Conservation (phyloP, 2,797 vertebrate genomes). For the Tachyglossus aculeatus region DNA sequence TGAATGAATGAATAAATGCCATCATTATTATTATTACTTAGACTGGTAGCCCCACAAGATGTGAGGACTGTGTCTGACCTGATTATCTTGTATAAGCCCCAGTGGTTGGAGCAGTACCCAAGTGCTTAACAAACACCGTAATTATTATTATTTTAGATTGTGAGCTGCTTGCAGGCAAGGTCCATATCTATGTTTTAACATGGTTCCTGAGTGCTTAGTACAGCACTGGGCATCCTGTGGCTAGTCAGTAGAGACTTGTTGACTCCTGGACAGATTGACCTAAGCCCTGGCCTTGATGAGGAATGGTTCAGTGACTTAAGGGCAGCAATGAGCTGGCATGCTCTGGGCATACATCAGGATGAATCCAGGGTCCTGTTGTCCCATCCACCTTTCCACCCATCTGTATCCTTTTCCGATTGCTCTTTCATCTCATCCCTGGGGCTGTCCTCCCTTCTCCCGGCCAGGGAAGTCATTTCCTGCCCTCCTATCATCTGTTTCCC, state of each 20-base stretch:
- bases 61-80: no score
- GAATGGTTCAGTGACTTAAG: no score
- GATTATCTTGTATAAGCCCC: no score
- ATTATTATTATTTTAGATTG: no score
- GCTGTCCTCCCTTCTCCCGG: constrained; percentile 20
- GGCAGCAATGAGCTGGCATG: not conserved
- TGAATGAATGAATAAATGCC: no score
- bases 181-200: not conserved
- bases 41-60: not conserved
- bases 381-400: not conserved
- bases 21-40: no score
- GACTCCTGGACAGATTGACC: not conserved
- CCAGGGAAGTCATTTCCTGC: constrained; percentile 65
- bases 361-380: not conserved
- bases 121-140: no score
- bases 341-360: not conserved
- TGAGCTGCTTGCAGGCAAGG: no score
- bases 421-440: not conserved
- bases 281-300: not conserved
- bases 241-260: not conserved
- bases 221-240: not conserved
- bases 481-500: constrained; percentile 61
- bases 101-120: no score
- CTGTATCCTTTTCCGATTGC: constrained; percentile 58
- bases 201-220: not conserved